Base-by-base conservation (phyloP, 2,113 vertebrate species). In the Tetrax tetrax region DNA sequence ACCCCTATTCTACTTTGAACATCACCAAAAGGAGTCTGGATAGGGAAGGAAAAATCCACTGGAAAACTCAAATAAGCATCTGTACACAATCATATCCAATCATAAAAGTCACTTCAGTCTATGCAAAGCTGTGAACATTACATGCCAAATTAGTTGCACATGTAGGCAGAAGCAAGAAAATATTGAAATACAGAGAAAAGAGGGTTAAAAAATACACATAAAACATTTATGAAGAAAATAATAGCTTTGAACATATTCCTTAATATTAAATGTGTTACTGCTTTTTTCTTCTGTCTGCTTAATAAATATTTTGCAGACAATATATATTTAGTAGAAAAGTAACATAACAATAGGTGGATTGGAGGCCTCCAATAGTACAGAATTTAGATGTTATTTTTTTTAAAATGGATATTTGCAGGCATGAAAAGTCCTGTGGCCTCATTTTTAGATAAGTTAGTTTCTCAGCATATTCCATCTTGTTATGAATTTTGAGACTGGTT, bases 401-500 rank as follows among this genome's bases (percentile, higher is more conserved):
- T 70, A 96, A 94, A 83, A 81, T 89, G n/a, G 18, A 6, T 75
- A 48, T 97, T 96, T 97, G 79, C 74, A 95, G 82, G 41, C 54
- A 48, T 81, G 59, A 85, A 75, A 95, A 71, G 28, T 96, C 89
- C 45, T 75, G 45, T 47, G 71, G 60, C 41, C 65, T 92, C 65
- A 72, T 29, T 96, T 92, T 96, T 59, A 76, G 37, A 74, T 83
- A 92, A 96, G 56, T 83, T 87, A 92, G 41, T 90, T 93, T 98
- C 92, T 96, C 81, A 75, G 47, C 33, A 68, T 95, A 70, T 94
- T 96, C 63, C 71, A 80, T 15, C 57, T 96, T 95, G 56, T 70
- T 96, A 89, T 90, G 84, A 94, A 71, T 61, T 93, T 51, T 92
- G 92, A 96, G 35, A 89, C 33, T 83, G 57, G 41, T 89, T 94